Evolutionary conservation across 2,797 vertebrate genomes (phyloP), one percentile per base, ranked within the genome.

Genomic region (Eulemur coronatus): DNA sequence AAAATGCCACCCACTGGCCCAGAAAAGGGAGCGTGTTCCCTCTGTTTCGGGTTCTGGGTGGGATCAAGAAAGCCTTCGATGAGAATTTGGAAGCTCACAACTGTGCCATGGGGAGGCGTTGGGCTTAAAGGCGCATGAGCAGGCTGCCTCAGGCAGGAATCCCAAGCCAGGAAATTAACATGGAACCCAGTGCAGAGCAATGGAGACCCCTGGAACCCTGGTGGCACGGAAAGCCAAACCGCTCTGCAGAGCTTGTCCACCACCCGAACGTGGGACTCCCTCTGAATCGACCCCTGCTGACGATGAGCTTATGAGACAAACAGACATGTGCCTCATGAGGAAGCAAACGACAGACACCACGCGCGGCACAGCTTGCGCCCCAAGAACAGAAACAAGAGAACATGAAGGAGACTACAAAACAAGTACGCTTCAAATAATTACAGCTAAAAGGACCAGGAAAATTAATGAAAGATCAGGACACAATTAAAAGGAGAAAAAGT

Each of bases 251-350:
- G 43, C 48, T 61, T 8, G 17, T n/a, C 26, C 24, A 30, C 35
- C 35, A 20, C 20, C 35, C 8, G 30, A 33, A 65, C 1, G 3
- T 2, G 0, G 63, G 43, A 15, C 43, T 14, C 38, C 67, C 28
- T 76, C 35, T 7, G 14, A 61, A 73, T 20, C 11, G 24, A 2
- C 2, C 9, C 73, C 20, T 59, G 30, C 43, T 50, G 82, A 67
- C 24, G 41, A 20, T 55, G 35, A 92, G 41, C 43, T 78, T 10
- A 24, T 22, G 26, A 76, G 15, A 46, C 7, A 13, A 52, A 26
- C n/a, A 76, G 18, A 20, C 3, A 5, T 17, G 12, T 15, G 11
- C 24, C n/a, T n/a, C 52, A 15, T 0, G 0, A 33, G 38, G 33
- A 35, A 38, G 28, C 38, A 67, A 69, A 38, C 15, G 3, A 11